Percentiles rank a stretch among this genome's conserved stretches.
Evolutionary conservation across 2,797 vertebrate genomes (phyloP).

Genomic region (Philypnodon macrostomus): DNA sequence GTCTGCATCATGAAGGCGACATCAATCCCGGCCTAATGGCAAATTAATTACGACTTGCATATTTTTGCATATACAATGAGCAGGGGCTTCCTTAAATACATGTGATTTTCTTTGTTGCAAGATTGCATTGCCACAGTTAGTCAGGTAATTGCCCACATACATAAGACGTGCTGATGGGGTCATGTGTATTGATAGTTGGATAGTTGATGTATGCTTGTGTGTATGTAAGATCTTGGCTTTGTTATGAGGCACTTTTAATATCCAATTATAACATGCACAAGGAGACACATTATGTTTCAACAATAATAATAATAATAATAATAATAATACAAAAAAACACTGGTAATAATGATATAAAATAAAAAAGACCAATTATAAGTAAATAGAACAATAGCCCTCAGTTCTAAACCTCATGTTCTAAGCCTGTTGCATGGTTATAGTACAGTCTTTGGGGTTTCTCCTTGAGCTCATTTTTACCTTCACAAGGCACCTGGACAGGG

Average conservation of each 20-base stretch:
- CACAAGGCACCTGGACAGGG: slow-evolving; percentile 3
- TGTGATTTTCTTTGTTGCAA: slow-evolving; percentile 33
- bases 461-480: slow-evolving; percentile 8
- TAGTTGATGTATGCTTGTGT: slow-evolving; percentile 12
- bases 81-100: slow-evolving; percentile 30
- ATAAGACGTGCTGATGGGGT: slow-evolving; percentile 18
- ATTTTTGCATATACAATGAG: slow-evolving; percentile 65
- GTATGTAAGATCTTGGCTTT: too few species aligned
- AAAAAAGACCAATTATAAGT: not conserved
- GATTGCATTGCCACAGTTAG: slow-evolving; percentile 30
- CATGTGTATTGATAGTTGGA: slow-evolving; percentile 26
- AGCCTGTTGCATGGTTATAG: not conserved
- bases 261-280: too few species aligned
- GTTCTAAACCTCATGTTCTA: not conserved
- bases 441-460: slow-evolving; percentile 7
- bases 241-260: too few species aligned
- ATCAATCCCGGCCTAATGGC: slow-evolving; percentile 71
- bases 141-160: slow-evolving; percentile 23
- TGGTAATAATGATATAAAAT: not conserved
- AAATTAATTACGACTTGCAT: slow-evolving; percentile 75
- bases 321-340: too few species aligned
- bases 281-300: too few species aligned
- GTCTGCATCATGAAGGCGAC: slow-evolving; percentile 60
- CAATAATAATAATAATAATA: too few species aligned
- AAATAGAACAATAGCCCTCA: not conserved